Conservation (phyloP, 1,140 invertebrate species). For the Lutraria rhynchaena region DNA sequence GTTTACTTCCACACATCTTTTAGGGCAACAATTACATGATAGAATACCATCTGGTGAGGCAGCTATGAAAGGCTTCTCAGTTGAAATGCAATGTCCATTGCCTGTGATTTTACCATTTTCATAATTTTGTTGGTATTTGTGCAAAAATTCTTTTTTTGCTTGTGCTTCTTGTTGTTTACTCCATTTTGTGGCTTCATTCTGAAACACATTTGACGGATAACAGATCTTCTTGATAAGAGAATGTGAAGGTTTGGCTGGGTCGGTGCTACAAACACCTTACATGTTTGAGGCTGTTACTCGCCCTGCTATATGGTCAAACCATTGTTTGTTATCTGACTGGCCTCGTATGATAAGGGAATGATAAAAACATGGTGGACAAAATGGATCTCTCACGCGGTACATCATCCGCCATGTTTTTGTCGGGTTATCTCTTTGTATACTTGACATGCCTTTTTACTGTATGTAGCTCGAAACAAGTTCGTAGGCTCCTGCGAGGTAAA, state of each 20-base stretch:
- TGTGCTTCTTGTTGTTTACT: conserved; percentile 56
- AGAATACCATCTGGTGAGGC: conserved; percentile 63
- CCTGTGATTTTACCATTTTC: conserved; percentile 53
- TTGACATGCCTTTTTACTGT: too few relatives aligned
- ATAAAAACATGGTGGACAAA: too few relatives aligned
- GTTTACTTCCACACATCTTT: conserved; percentile 62
- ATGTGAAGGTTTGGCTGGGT: conserved; percentile 30
- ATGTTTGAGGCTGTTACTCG: conserved; percentile 63
- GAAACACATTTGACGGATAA: conserved; percentile 43
- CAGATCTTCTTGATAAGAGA: conserved; percentile 57
- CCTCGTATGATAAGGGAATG: too few relatives aligned
- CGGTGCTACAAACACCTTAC: conserved; percentile 50
- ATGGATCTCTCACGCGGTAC: too few relatives aligned
- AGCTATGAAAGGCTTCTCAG: conserved; percentile 58
- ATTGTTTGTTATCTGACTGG: conserved; percentile 56
- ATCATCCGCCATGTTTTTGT: too few relatives aligned
- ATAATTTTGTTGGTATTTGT: conserved; percentile 23
- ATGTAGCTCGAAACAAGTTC: too few relatives aligned
- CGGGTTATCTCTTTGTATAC: too few relatives aligned
- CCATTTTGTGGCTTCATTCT: conserved; percentile 57
- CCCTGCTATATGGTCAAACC: conserved; percentile 57
- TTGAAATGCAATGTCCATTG: conserved; percentile 60
- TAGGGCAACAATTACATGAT: conserved; percentile 61
- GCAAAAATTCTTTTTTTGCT: conserved; percentile 27
- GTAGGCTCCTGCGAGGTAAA: too few relatives aligned